Percentiles rank a stretch among this genome's conserved stretches.
phyloP scores from a whole-genome alignment of 2,113 vertebrate species.

The Sander vitreus region DNA sequence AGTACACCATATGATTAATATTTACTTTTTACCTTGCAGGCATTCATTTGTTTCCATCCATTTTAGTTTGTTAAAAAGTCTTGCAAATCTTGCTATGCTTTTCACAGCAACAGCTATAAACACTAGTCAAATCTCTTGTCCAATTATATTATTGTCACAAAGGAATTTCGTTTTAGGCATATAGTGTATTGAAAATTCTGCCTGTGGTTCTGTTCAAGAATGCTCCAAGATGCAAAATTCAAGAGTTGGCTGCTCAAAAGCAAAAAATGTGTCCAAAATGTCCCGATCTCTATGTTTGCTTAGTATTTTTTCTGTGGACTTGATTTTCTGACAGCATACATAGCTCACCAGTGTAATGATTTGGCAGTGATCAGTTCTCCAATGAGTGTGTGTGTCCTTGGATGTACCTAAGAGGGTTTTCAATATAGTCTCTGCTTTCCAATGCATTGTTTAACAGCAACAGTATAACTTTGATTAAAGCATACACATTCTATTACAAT shows the following conservation, averaged over 20 bases:
- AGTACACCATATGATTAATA: not conserved
- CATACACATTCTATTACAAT: not conserved
- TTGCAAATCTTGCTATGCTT: not conserved
- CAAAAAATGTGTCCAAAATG: not conserved
- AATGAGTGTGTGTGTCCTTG: not conserved
- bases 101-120: not conserved
- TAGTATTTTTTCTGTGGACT: not conserved
- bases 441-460: not conserved
- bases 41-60: slow-evolving; percentile 4
- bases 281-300: not conserved
- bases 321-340: slow-evolving; percentile 10
- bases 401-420: not conserved
- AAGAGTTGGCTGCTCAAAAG: slow-evolving; percentile 9
- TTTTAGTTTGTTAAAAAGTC: not conserved
- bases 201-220: not conserved
- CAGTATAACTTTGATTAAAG: not conserved
- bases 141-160: not conserved
- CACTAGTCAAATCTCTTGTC: slow-evolving; percentile 6
- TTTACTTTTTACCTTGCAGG: slow-evolving; percentile 14
- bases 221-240: slow-evolving; percentile 5
- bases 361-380: not conserved
- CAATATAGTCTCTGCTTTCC: not conserved
- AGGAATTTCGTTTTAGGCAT: not conserved
- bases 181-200: not conserved
- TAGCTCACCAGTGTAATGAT: not conserved